Base-by-base conservation (phyloP, 1,140 invertebrate species). In the Caenorhabditis briggsae region DNA sequence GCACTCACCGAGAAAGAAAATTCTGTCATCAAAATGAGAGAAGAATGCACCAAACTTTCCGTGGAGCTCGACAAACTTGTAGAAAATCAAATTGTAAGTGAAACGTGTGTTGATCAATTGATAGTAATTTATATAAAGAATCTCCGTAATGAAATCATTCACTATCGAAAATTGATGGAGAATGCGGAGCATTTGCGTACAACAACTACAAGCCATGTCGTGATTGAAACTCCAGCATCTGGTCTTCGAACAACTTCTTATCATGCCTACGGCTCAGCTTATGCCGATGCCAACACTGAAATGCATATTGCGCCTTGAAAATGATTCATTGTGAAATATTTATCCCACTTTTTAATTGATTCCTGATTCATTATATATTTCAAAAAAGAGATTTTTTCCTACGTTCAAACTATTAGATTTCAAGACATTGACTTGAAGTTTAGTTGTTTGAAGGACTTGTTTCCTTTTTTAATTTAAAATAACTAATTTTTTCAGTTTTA, bases 171-270 rank as follows among this genome's bases (percentile, higher is more conserved):
- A 41, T 25, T 65, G 2, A 65, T 65, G 61, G 61, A 65, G 33
- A 65, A 65, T 9, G 61, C 61, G 6, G 61, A 65, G 33, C 61
- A 65, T 20, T 20, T 25, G 9, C 61, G 61, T 41, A 41, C 33
- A 2, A 41, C 61, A 25, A 23, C 25, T 33, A 23, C 25, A 65
- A 65, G 12, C 25, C 61, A 65, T 16, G 61, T 65, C 1, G 20
- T 20, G 7, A 6, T 33, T 41, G 25, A 33, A 6, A 33, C 61
- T 33, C 61, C 61, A 33, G 18, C 61, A 14, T 14, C 33, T 33
- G 61, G 61, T 16, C 61, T 16, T 33, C 18, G 61, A 25, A 65
- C 61, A 65, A 65, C 33, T 65, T 65, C 61, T 33, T 65, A 65
- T 33, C 61, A 65, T 16, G 23, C 61, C 2, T 65, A 65, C 33